These are phyloP conservation scores for Nomia melanderi DNA, from an alignment of 1,140 invertebrate species.

Conservation along the genomic window DNA sequence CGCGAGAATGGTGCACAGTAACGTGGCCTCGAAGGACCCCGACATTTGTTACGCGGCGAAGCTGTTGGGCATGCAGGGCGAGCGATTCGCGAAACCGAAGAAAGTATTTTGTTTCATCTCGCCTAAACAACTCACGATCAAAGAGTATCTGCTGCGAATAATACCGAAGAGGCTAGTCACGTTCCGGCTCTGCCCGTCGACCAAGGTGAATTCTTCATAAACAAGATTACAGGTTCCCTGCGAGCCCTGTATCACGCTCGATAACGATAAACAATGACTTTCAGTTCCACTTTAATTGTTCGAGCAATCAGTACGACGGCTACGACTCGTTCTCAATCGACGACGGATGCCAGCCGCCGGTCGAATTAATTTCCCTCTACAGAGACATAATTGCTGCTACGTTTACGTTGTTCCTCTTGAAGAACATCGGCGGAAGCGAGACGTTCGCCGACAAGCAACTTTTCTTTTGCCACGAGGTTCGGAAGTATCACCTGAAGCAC, in stretches of 20 bases:
- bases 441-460: constrained; percentile 97
- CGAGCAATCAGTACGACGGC: constrained; percentile 79
- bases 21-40: constrained; percentile 91
- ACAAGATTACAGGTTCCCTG: rapidly evolving
- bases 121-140: constrained; percentile 93
- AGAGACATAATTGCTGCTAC: constrained; percentile 95
- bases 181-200: constrained; percentile 95
- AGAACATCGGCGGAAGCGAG: constrained; percentile 97
- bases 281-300: constrained; percentile 84
- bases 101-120: constrained; percentile 94
- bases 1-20: constrained; percentile 91
- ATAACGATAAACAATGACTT: constrained; percentile 65
- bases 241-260: background rate
- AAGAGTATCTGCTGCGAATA: constrained; percentile 95
- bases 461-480: constrained; percentile 96
- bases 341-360: constrained; percentile 93
- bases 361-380: constrained; percentile 91
- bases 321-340: constrained; percentile 89
- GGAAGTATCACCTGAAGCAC: constrained; percentile 91
- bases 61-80: constrained; percentile 87
- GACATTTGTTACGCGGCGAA: constrained; percentile 93
- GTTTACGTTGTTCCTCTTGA: constrained; percentile 95
- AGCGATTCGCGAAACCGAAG: constrained; percentile 87
- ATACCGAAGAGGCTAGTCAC: constrained; percentile 95
- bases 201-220: constrained; percentile 83